phyloP scores from a whole-genome alignment of 1,140 invertebrate species.

The Sycobia sp. region DNA sequence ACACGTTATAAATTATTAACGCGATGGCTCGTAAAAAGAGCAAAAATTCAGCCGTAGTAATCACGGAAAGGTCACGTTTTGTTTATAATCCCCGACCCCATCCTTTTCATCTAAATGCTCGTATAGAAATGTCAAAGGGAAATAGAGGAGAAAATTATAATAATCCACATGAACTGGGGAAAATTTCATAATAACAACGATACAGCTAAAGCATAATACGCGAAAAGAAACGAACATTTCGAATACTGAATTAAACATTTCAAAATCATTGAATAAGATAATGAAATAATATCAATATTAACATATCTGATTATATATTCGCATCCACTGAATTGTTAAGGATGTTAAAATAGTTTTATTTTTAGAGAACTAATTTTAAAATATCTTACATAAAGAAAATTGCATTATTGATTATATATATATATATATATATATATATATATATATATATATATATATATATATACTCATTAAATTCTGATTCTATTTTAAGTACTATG shows the following conservation, averaged over 20 bases:
- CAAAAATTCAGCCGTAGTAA: not conserved
- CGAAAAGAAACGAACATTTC: not conserved
- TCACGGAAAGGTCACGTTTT: slow-evolving; percentile 4
- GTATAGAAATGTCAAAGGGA: not conserved
- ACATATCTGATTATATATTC: too few species aligned
- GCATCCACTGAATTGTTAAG: too few species aligned
- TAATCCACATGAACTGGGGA: not conserved
- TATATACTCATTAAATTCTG: too few species aligned
- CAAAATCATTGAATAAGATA: not conserved
- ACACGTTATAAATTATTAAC: not conserved
- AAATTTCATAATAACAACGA: not conserved
- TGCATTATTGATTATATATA: too few species aligned
- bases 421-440: too few species aligned
- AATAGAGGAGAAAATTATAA: not conserved
- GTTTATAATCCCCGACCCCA: slow-evolving; percentile 7
- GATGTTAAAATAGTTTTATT: too few species aligned
- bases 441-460: too few species aligned
- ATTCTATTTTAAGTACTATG: too few species aligned
- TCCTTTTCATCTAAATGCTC: not conserved
- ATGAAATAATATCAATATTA: slow-evolving; percentile 16
- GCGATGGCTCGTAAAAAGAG: not conserved
- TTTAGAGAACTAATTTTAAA: too few species aligned
- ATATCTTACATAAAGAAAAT: too few species aligned
- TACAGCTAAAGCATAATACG: not conserved
- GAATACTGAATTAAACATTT: not conserved